phyloP scores from a whole-genome alignment of 1,140 invertebrate genomes.

The Eriocheir sinensis region DNA sequence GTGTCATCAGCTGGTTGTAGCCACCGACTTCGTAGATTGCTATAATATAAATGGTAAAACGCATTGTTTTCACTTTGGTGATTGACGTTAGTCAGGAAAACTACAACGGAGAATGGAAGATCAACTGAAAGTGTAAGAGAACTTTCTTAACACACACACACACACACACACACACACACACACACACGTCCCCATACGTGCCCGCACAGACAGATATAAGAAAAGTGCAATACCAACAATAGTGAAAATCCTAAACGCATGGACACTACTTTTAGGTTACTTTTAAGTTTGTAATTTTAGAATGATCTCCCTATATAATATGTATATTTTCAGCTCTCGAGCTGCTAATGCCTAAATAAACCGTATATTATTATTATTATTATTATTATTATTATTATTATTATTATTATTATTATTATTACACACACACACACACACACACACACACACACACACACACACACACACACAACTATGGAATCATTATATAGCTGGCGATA shows the following conservation, averaged over 20 bases:
- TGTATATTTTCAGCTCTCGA: too few species aligned
- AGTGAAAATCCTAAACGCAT: too few species aligned
- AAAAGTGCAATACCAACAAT: too few species aligned
- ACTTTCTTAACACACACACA: background rate
- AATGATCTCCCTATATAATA: too few species aligned
- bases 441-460: background rate
- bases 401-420: too few species aligned
- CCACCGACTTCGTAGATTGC: conserved; percentile 84
- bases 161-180: background rate
- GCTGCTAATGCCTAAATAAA: too few species aligned
- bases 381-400: conserved; percentile 80
- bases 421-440: background rate
- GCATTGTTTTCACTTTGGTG: background rate
- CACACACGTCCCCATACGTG: background rate
- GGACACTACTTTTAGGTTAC: too few species aligned
- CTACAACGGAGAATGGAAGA: background rate
- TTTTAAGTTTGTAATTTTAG: too few species aligned
- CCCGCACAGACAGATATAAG: background rate
- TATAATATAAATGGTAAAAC: conserved; percentile 73
- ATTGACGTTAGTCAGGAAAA: background rate
- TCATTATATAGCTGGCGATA: background rate
- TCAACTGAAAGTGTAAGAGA: background rate
- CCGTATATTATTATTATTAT: conserved; percentile 67
- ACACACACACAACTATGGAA: background rate
- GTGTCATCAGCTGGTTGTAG: conserved; percentile 81